A percentile compares a stretch with the other conserved stretches of the same genome.
Conservation (phyloP, 2,113 vertebrate genomes). For the Neoarius graeffei region DNA sequence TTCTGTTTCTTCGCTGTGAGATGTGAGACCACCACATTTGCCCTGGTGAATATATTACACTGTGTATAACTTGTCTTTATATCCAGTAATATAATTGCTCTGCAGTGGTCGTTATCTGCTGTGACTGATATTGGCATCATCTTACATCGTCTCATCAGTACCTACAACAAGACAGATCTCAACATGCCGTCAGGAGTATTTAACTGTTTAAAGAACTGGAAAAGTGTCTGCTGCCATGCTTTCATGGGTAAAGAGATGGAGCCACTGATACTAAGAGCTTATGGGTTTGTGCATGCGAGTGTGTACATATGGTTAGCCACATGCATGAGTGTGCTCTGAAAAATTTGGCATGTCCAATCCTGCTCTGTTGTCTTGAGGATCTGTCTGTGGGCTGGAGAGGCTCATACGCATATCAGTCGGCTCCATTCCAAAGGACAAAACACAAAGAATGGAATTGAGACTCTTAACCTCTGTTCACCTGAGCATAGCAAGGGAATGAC, state of each 20-base stretch:
- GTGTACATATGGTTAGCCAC: constrained; percentile 34
- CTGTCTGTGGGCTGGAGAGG: constrained; percentile 54
- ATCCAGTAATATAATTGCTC: background rate
- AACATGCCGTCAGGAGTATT: constrained; percentile 36
- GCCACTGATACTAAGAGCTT: constrained; percentile 8
- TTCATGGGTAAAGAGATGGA: constrained; percentile 23
- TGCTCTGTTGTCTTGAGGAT: constrained; percentile 53
- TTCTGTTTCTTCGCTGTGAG: background rate
- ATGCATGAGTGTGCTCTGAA: constrained; percentile 37
- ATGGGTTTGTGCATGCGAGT: constrained; percentile 7
- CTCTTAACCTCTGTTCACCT: background rate
- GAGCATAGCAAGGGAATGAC: constrained; percentile 1
- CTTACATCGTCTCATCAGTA: background rate
- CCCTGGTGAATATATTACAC: background rate
- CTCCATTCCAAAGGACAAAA: constrained; percentile 35
- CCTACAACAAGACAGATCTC: constrained; percentile 21
- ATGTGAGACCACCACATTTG: background rate
- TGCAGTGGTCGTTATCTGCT: background rate
- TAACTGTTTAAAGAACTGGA: constrained; percentile 29
- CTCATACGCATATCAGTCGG: constrained; percentile 23
- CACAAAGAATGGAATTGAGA: constrained; percentile 6
- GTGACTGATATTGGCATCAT: constrained; percentile 6
- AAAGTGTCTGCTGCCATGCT: constrained; percentile 38
- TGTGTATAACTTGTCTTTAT: background rate
- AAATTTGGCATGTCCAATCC: constrained; percentile 62